Percentiles rank a stretch among this genome's conserved stretches.
These are phyloP conservation scores for Colistium nudipinnis DNA, from an alignment of 2,113 vertebrate genomes.

Conservation along the genomic window DNA sequence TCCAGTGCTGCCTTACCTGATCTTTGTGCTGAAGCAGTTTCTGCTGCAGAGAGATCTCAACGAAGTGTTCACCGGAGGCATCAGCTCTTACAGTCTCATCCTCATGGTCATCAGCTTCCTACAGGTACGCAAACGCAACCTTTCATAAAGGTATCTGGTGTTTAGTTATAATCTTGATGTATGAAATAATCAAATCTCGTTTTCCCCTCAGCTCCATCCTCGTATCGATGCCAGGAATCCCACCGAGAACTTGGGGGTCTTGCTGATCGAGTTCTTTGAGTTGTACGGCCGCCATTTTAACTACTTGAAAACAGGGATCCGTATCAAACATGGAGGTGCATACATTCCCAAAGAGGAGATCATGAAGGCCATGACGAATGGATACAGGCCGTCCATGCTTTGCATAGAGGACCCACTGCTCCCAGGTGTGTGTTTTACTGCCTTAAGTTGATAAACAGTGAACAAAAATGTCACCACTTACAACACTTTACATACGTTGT, in stretches of 20 bases:
- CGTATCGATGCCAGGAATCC: constrained; percentile 93
- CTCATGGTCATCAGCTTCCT: constrained; percentile 88
- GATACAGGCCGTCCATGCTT: constrained; percentile 97
- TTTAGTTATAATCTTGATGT: neutral
- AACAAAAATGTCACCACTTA: neutral
- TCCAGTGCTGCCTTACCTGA: constrained; percentile 86
- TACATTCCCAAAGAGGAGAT: constrained; percentile 98
- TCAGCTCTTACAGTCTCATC: constrained; percentile 87
- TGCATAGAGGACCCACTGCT: constrained; percentile 96
- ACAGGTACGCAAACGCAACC: constrained; percentile 70
- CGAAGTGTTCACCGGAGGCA: constrained; percentile 86
- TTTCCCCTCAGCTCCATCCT: constrained; percentile 88
- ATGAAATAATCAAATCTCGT: neutral
- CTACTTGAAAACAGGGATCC: constrained; percentile 98
- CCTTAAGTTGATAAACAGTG: neutral
- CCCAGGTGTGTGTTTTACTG: constrained; percentile 83
- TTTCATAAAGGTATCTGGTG: neutral
- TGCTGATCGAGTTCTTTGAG: constrained; percentile 99
- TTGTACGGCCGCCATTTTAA: constrained; percentile 98
- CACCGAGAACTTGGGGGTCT: constrained; percentile 92
- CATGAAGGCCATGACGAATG: constrained; percentile 94
- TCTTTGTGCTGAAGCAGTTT: constrained; percentile 88
- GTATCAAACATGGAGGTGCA: constrained; percentile 95
- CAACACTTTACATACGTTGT: neutral
- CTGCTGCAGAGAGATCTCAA: constrained; percentile 87